Conservation (phyloP, 2,888 invertebrate genomes). For the Lepidocyrtinus sp. region DNA sequence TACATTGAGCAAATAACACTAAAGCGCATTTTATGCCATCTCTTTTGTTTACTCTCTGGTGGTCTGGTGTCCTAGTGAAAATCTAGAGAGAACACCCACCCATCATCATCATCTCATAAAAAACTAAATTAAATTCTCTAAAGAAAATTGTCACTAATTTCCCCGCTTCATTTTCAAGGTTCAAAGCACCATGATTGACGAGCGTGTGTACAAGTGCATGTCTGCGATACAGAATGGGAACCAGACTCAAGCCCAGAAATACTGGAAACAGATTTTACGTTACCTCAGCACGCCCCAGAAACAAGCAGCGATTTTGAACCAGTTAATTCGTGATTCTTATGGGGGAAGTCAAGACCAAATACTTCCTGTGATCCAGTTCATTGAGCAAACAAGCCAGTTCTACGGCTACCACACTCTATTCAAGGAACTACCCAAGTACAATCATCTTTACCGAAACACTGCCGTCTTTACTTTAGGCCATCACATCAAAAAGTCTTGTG, state of each 20-base stretch:
- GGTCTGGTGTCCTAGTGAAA: no score
- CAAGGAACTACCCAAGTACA: conserved; percentile 54
- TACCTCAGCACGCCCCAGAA: conserved; percentile 55
- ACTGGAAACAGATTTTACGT: conserved; percentile 63
- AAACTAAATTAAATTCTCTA: no score
- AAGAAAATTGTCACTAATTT: no score
- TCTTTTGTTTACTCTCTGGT: no score
- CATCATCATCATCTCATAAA: no score
- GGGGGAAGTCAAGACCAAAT: conserved; percentile 57
- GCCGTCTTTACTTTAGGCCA: conserved; percentile 56
- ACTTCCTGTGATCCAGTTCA: conserved; percentile 55
- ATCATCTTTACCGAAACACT: conserved; percentile 55
- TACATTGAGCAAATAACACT: no score
- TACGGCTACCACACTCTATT: conserved; percentile 59
- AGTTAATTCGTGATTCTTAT: conserved; percentile 59
- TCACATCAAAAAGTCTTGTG: conserved; percentile 52
- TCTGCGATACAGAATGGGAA: conserved; percentile 60
- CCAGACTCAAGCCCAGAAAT: conserved; percentile 57
- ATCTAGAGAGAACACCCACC: no score
- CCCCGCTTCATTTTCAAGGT: conserved; percentile 33
- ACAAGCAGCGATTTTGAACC: conserved; percentile 44
- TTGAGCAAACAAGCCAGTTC: conserved; percentile 52
- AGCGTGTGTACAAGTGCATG: conserved; percentile 58
- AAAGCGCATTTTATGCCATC: no score
- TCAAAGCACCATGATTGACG: conserved; percentile 64